Evolutionary conservation across 2,113 vertebrate genomes (phyloP), one percentile per base, ranked within the genome.

Genomic region (Onychorhynchus coronatus): DNA sequence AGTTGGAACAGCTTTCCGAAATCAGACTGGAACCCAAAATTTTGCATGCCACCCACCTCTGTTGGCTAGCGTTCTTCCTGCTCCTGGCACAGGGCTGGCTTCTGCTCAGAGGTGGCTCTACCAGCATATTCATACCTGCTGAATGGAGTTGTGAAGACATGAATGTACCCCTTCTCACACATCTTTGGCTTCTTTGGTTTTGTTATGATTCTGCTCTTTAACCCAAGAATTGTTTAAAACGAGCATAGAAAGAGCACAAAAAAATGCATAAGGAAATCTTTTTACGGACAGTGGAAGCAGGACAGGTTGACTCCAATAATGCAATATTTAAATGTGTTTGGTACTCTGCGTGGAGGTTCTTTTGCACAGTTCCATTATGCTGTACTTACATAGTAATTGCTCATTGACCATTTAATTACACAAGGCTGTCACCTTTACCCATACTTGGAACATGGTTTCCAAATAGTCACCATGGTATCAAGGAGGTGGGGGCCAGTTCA

Each of bases 381-480:
- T 88, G 42, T 91, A 89, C 83, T 96, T 88, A 79, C 58, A 78
- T 5, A 46, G 80, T 91, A 97, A 97, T 96, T 96, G 93, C 93
- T 94, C 95, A 86, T 90, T 96, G 96, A 96, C 96, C 92, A 72
- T 93, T 95, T 96, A 97, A 97, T 96, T 97, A 85, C 49, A 89
- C 23, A 13, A 91, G 86, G 91, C 73, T 87, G 76, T 84, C 92
- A 96, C 92, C 96, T 96, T 95, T 93, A 89, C 76, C 84, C 86
- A 50, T 47, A 59, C 52, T 77, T 13, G 2, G 66, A 35, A 46
- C 42, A 31, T 1, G 9, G 76, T 55, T 83, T 89, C 85, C 82
- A 68, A 96, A 84, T 11, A 85, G 83, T 72, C 33, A 27, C 62
- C 65, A 67, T 84, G 53, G 70, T 84, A 91, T 83, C 80, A 46